phyloP scores from a whole-genome alignment of 2,888 invertebrate genomes.

The Microplitis deprimator region DNA sequence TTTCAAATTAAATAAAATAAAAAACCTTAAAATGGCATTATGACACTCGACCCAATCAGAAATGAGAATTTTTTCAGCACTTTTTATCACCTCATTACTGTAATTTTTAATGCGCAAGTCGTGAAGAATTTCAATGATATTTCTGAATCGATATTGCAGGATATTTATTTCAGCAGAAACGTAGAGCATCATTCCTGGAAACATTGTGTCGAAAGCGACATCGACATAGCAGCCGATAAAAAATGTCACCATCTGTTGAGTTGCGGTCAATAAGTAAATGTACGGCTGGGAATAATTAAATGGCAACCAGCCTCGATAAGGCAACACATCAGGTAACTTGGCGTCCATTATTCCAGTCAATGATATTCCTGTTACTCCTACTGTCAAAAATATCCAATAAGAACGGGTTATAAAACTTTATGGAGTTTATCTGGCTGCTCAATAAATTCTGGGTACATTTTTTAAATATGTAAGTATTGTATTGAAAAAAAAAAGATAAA shows the following conservation, averaged over 20 bases:
- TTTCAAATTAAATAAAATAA: too few species aligned
- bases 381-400: conserved; percentile 5
- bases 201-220: neutral
- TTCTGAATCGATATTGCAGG: neutral
- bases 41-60: neutral
- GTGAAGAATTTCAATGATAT: neutral
- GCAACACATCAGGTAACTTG: neutral
- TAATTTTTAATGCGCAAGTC: too few species aligned
- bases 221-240: neutral
- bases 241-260: neutral
- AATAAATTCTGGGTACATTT: too few species aligned
- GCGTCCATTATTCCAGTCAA: conserved; percentile 1
- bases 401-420: neutral
- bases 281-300: neutral
- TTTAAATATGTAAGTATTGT: too few species aligned
- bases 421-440: neutral
- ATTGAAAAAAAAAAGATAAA: too few species aligned
- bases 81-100: too few species aligned
- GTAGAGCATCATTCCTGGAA: conserved; percentile 7
- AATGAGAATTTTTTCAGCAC: too few species aligned
- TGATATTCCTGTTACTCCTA: neutral
- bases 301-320: conserved; percentile 3
- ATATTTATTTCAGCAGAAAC: neutral
- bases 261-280: neutral
- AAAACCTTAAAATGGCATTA: too few species aligned